These are phyloP conservation scores for Perca fluviatilis DNA, from an alignment of 2,113 vertebrate genomes.

Conservation along the genomic window DNA sequence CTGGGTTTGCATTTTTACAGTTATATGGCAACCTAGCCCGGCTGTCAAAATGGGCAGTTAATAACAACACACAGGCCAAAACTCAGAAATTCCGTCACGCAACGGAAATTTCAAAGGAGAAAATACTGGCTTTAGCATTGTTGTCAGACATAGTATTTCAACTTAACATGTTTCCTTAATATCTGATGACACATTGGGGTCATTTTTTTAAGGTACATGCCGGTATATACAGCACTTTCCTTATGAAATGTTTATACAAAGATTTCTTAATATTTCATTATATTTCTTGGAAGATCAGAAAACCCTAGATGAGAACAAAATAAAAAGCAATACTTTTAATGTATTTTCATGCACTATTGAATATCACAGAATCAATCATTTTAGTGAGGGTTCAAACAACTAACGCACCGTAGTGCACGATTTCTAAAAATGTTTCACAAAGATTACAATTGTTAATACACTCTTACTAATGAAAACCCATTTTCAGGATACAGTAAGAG, in stretches of 20 bases:
- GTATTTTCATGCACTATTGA: not conserved
- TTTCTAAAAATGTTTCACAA: constrained; percentile 17
- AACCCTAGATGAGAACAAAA: not conserved
- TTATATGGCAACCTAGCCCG: too few relatives aligned
- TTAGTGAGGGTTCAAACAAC: not conserved
- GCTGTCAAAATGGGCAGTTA: too few relatives aligned
- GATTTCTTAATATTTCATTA: not conserved
- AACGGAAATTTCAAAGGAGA: too few relatives aligned
- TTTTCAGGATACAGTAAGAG: constrained; percentile 50
- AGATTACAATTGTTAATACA: constrained; percentile 9
- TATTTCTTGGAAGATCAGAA: not conserved
- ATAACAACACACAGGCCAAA: too few relatives aligned
- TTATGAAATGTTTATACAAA: not conserved
- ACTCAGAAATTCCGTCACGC: too few relatives aligned
- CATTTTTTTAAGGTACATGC: not conserved
- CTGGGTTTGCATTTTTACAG: too few relatives aligned
- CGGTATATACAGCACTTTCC: not conserved
- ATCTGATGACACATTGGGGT: too few relatives aligned
- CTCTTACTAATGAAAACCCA: constrained; percentile 40
- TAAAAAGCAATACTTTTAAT: not conserved
- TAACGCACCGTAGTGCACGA: not conserved
- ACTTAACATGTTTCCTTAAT: too few relatives aligned
- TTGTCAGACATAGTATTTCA: too few relatives aligned
- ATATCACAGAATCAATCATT: not conserved
- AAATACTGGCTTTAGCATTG: too few relatives aligned